Evolutionary conservation across 2,888 invertebrate species (phyloP), one percentile per base, ranked within the genome.

Genomic region (Parochlus steinenii): DNA sequence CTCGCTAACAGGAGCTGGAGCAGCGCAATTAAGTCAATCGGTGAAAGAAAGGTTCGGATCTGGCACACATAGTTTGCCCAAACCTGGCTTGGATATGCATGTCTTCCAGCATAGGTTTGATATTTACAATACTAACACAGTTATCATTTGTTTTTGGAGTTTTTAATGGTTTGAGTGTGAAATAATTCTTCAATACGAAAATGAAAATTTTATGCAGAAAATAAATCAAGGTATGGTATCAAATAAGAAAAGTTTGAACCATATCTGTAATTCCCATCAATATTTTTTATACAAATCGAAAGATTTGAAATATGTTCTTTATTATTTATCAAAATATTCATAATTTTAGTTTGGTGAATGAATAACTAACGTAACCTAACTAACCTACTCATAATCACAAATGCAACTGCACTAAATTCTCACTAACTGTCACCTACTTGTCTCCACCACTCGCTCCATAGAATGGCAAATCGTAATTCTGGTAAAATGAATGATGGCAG

Each of bases 61-160:
- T 40, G 85, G 85, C n/a, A 82, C 85, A 1, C 85, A 85, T 53
- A 83, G 82, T 46, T 57, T 85, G 40, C 85, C 85, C 1, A 86
- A 86, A 53, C 74, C 74, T 5, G 74, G 74, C 40, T 73, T 74
- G 38, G 58, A 59, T 40, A 45, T 58, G 50, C 74, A 75, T 43
- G 68, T 74, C 48, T 75, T 76, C 52, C 71, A 65, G 45, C 30
- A 29, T 36, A 30, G 30, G 30, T 30, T 36, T 30, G 36, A n/a
- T n/a, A n/a, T n/a, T n/a, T n/a, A n/a, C n/a, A n/a, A n/a, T n/a
- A n/a, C n/a, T n/a, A n/a, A n/a, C n/a, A n/a, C n/a, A n/a, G n/a
- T n/a, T n/a, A n/a, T n/a, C n/a, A n/a, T n/a, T n/a, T n/a, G n/a
- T n/a, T n/a, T n/a, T n/a, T n/a, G n/a, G n/a, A n/a, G n/a, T n/a